Conservation (phyloP, 2,797 vertebrate species). For the Parambassis ranga region DNA sequence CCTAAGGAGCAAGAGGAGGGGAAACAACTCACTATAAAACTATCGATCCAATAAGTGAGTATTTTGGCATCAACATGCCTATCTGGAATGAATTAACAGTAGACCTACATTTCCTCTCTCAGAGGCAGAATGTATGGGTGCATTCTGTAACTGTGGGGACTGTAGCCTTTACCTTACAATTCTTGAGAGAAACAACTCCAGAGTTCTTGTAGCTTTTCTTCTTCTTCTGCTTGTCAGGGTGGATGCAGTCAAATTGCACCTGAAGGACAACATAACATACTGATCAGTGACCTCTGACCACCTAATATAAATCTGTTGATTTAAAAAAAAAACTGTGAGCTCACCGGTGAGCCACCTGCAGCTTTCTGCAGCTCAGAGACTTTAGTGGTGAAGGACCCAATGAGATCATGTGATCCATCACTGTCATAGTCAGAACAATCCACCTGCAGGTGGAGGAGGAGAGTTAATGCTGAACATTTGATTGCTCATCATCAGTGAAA, state of each 20-base stretch:
- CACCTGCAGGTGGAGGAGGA: slow-evolving; percentile 79
- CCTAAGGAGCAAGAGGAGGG: too few relatives aligned
- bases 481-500: neutral
- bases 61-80: too few relatives aligned
- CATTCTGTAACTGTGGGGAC: slow-evolving; percentile 29
- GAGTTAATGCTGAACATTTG: neutral
- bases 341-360: slow-evolving; percentile 78
- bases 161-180: slow-evolving; percentile 80
- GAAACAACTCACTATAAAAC: too few relatives aligned
- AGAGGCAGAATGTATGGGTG: too few relatives aligned
- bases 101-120: too few relatives aligned
- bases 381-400: slow-evolving; percentile 87
- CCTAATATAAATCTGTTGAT: neutral
- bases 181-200: slow-evolving; percentile 86
- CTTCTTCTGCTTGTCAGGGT: slow-evolving; percentile 92
- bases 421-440: slow-evolving; percentile 89
- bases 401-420: slow-evolving; percentile 91
- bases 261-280: slow-evolving; percentile 38
- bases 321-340: slow-evolving; percentile 46
- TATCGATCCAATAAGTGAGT: too few relatives aligned
- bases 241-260: slow-evolving; percentile 89
- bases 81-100: too few relatives aligned
- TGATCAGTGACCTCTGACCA: neutral
- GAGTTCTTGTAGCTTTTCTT: slow-evolving; percentile 96
- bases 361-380: slow-evolving; percentile 84